Conservation (phyloP, 2,113 vertebrate genomes). For the Cynoglossus semilaevis region DNA sequence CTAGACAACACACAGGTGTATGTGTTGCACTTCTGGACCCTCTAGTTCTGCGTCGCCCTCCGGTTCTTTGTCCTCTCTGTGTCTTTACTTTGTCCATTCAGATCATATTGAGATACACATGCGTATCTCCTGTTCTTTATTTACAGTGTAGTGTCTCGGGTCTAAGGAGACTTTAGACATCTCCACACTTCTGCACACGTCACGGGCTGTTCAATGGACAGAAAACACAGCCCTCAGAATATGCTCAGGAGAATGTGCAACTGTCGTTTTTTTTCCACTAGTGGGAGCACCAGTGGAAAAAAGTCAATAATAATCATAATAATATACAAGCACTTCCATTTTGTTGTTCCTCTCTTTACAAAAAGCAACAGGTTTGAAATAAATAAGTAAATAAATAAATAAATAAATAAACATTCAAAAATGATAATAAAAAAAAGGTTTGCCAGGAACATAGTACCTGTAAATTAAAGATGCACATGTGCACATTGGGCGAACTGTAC, state of each 20-base stretch:
- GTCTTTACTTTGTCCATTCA: constrained; percentile 40
- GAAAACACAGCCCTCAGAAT: constrained; percentile 74
- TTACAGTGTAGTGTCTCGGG: constrained; percentile 55
- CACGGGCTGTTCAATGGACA: constrained; percentile 63
- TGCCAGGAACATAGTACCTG: constrained; percentile 70
- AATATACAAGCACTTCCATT: constrained; percentile 75
- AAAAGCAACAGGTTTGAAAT: constrained; percentile 65
- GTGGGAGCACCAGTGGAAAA: constrained; percentile 72
- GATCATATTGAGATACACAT: constrained; percentile 47
- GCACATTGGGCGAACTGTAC: constrained; percentile 78
- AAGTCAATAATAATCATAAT: constrained; percentile 50
- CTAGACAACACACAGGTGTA: constrained; percentile 56
- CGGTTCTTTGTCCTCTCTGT: constrained; percentile 23
- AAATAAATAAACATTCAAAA: constrained; percentile 51
- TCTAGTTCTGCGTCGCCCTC: constrained; percentile 60
- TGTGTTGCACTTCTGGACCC: constrained; percentile 64
- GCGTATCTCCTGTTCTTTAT: constrained; percentile 52
- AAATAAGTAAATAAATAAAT: constrained; percentile 58
- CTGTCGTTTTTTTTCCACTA: constrained; percentile 68
- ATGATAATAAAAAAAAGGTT: constrained; percentile 49
- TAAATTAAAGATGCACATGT: constrained; percentile 77
- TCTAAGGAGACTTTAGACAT: constrained; percentile 50
- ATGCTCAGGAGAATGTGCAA: constrained; percentile 79
- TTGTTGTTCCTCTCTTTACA: constrained; percentile 72
- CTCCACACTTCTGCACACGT: constrained; percentile 46